Conservation (phyloP, 2,888 invertebrate genomes). For the Amblyjoppa fuscipennis region DNA sequence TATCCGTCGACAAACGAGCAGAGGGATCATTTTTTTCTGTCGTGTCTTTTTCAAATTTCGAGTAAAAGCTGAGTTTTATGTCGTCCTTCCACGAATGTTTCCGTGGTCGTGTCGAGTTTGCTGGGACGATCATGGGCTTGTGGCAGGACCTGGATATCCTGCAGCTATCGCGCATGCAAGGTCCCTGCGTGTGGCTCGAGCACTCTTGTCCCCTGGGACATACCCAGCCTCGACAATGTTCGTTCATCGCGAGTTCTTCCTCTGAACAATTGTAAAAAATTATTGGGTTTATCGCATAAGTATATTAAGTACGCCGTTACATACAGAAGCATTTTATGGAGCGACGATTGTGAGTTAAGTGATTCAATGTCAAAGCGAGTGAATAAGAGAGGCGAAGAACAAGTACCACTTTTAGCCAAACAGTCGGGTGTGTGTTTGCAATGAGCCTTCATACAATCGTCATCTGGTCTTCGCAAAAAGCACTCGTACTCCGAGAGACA, state of each 20-base stretch:
- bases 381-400: background rate
- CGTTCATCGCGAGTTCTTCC: conserved; percentile 63
- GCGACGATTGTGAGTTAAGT: background rate
- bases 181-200: conserved; percentile 60
- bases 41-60: conserved; percentile 40
- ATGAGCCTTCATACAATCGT: conserved; percentile 68
- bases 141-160: conserved; percentile 73
- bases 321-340: background rate
- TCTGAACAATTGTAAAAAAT: conserved; percentile 68
- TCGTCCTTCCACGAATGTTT: conserved; percentile 50
- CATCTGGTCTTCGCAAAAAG: conserved; percentile 75
- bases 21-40: conserved; percentile 18
- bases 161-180: conserved; percentile 73
- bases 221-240: conserved; percentile 79
- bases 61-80: conserved; percentile 37
- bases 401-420: conserved; percentile 68
- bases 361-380: background rate
- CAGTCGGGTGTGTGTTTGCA: conserved; percentile 79
- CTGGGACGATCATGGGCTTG: conserved; percentile 31
- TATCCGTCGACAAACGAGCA: background rate
- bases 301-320: background rate
- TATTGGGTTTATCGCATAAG: conserved; percentile 24
- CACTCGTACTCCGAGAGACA: conserved; percentile 79
- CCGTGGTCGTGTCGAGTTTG: conserved; percentile 5
- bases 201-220: conserved; percentile 77